Conservation (phyloP, 2,888 invertebrate species). For the Dione juno region DNA sequence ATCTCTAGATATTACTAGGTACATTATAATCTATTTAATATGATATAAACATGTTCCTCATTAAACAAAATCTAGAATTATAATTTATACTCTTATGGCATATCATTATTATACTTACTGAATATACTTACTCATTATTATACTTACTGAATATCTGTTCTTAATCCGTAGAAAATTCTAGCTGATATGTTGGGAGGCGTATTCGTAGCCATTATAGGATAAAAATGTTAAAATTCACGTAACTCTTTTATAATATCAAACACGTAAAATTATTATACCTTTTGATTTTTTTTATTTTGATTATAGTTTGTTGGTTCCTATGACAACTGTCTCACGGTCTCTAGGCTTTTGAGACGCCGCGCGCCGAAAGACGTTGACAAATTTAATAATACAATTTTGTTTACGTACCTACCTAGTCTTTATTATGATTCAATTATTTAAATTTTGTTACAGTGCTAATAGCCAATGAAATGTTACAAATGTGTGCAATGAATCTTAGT, state of each 20-base stretch:
- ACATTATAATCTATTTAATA: slow-evolving; percentile 35
- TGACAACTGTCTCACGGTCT: slow-evolving; percentile 43
- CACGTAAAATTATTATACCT: slow-evolving; percentile 12
- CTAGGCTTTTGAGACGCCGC: neutral
- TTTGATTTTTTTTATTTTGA: neutral
- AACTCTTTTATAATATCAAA: slow-evolving; percentile 5
- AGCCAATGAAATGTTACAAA: too few relatives aligned
- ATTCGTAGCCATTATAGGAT: slow-evolving; percentile 59
- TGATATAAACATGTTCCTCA: too few relatives aligned
- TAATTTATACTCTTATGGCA: too few relatives aligned
- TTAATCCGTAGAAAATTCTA: slow-evolving; percentile 85
- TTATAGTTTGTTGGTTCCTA: slow-evolving; percentile 43
- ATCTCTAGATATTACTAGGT: neutral
- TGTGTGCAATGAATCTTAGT: too few relatives aligned
- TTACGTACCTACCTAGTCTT: neutral
- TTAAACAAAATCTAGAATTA: too few relatives aligned
- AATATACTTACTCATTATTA: too few relatives aligned
- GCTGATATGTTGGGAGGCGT: slow-evolving; percentile 83
- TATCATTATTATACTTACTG: too few relatives aligned
- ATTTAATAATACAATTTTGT: neutral
- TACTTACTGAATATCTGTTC: slow-evolving; percentile 83
- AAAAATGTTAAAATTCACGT: neutral
- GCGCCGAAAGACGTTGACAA: neutral
- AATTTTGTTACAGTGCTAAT: too few relatives aligned
- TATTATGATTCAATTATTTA: too few relatives aligned